phyloP scores from a whole-genome alignment of 2,113 vertebrate genomes.

The Seriola rivoliana region DNA sequence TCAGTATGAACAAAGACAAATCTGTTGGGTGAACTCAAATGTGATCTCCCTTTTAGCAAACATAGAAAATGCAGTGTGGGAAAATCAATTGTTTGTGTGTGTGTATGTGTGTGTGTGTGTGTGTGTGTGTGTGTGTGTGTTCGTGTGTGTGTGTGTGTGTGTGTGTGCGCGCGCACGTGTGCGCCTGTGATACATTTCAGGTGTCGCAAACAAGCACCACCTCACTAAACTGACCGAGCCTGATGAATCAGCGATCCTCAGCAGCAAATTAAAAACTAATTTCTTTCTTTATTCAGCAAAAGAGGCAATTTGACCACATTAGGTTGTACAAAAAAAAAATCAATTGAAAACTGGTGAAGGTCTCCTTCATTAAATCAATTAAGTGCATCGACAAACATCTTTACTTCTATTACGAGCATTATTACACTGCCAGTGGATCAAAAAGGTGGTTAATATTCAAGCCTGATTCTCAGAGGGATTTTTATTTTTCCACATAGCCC shows the following conservation, averaged over 20 bases:
- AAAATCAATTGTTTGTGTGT: constrained; percentile 3
- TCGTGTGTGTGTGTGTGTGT: too few relatives aligned
- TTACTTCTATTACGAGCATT: constrained; percentile 67
- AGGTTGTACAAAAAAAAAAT: constrained; percentile 44
- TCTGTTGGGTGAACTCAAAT: constrained; percentile 27
- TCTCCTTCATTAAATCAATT: constrained; percentile 72
- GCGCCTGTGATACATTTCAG: constrained; percentile 6
- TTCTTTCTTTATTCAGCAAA: constrained; percentile 69
- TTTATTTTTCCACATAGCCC: constrained; percentile 20
- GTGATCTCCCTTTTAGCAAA: constrained; percentile 28
- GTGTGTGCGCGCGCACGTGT: background rate
- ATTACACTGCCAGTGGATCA: constrained; percentile 51
- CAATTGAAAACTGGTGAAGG: constrained; percentile 47
- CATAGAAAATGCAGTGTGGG: constrained; percentile 4
- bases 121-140: too few relatives aligned
- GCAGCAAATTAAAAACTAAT: constrained; percentile 78
- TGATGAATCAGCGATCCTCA: constrained; percentile 70
- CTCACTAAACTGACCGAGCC: constrained; percentile 45
- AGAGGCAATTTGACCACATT: constrained; percentile 69
- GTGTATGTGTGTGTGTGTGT: too few relatives aligned
- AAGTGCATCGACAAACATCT: constrained; percentile 70
- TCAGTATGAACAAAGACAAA: constrained; percentile 51
- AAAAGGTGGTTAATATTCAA: constrained; percentile 54
- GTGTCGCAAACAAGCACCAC: constrained; percentile 42
- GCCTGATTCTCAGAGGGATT: constrained; percentile 14